Conservation (phyloP, 2,113 vertebrate species). For the Axis porcinus region DNA sequence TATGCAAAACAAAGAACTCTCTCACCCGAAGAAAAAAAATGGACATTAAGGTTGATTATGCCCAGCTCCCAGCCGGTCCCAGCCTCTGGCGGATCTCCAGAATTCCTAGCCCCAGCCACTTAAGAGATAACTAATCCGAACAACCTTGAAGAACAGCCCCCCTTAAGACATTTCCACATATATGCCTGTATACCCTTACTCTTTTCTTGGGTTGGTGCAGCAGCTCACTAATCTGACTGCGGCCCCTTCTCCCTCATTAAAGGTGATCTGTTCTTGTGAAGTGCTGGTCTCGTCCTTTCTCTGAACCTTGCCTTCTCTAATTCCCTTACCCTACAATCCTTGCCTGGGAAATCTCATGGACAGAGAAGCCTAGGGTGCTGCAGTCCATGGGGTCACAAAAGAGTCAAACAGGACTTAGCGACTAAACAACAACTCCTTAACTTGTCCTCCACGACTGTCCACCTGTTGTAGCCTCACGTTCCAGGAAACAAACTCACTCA, state of each 20-base stretch:
- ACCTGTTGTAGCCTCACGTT: not conserved
- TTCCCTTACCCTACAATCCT: not conserved
- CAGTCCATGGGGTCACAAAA: not conserved
- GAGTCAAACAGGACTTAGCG: not conserved
- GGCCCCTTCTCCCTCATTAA: not conserved
- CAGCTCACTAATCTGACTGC: not conserved
- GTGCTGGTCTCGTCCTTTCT: not conserved
- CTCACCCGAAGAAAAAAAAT: not conserved
- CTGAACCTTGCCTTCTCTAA: not conserved
- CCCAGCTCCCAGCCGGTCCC: not conserved
- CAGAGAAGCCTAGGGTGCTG: not conserved
- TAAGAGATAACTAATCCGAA: not conserved
- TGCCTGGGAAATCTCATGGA: not conserved
- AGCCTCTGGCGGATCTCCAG: not conserved
- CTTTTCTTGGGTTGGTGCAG: not conserved
- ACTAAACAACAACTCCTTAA: not conserved
- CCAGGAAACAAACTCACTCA: not conserved
- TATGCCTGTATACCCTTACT: not conserved
- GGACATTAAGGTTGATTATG: not conserved
- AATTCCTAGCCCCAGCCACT: not conserved
- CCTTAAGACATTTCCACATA: not conserved
- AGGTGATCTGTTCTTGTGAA: not conserved
- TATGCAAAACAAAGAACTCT: not conserved
- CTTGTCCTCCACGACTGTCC: not conserved
- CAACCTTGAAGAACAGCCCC: not conserved